Evolutionary conservation across 2,888 invertebrate species (phyloP).

Genomic region (Tethea ocularis): DNA sequence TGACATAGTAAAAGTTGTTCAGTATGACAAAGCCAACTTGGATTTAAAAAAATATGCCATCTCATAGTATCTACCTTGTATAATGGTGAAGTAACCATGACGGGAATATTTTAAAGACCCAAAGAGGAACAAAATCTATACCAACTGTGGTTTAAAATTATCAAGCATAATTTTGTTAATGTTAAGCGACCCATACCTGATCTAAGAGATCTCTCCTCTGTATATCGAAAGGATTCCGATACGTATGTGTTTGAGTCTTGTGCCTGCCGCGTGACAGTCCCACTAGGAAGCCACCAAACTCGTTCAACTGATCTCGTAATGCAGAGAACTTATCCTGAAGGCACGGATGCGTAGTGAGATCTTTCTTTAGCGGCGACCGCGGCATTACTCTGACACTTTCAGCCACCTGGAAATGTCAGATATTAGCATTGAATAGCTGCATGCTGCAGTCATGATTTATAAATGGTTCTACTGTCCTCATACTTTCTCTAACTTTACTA

Average conservation of each 20-base stretch:
- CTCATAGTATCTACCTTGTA: no score
- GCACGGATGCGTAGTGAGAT: slow-evolving; percentile 91
- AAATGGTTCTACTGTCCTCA: neutral
- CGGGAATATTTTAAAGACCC: no score
- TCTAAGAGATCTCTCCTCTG: slow-evolving; percentile 94
- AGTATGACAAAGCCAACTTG: no score
- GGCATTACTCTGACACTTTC: slow-evolving; percentile 91
- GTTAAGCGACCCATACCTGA: slow-evolving; percentile 82
- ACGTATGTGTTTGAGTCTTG: slow-evolving; percentile 85
- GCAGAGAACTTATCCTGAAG: slow-evolving; percentile 92
- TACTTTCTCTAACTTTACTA: no score
- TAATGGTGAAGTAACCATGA: no score
- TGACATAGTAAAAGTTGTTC: no score
- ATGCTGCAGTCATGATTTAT: no score
- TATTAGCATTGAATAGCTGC: neutral
- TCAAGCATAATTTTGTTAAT: no score
- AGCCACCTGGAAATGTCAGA: slow-evolving; percentile 73
- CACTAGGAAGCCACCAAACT: slow-evolving; percentile 93
- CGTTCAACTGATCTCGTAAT: slow-evolving; percentile 92
- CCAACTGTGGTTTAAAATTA: no score
- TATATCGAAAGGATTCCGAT: slow-evolving; percentile 98
- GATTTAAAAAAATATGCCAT: no score
- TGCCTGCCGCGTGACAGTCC: slow-evolving; percentile 85
- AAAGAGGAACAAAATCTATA: no score
- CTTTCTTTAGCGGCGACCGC: slow-evolving; percentile 89